These are phyloP conservation scores for Conus betulinus DNA, from an alignment of 1,140 invertebrate species.

Conservation along the genomic window DNA sequence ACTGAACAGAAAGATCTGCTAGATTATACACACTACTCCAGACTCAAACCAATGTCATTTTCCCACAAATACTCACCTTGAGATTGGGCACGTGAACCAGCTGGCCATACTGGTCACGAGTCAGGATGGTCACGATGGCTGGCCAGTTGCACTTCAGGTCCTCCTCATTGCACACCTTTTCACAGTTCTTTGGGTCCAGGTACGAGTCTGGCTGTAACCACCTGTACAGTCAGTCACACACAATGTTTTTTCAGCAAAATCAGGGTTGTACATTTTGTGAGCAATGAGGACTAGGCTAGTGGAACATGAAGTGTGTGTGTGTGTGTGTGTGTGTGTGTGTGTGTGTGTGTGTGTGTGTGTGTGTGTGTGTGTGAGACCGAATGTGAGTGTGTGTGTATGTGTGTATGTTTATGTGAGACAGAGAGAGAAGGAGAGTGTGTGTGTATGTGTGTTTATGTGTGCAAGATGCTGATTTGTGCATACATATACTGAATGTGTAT, in stretches of 20 bases:
- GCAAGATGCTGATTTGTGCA: too few relatives aligned
- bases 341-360: too few relatives aligned
- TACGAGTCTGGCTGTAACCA: slow-evolving; percentile 96
- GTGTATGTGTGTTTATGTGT: too few relatives aligned
- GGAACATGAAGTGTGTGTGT: background rate
- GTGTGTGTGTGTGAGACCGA: too few relatives aligned
- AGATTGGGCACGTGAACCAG: slow-evolving; percentile 89
- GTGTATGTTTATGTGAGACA: too few relatives aligned
- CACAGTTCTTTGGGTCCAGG: slow-evolving; percentile 91
- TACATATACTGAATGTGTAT: too few relatives aligned
- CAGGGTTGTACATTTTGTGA: background rate
- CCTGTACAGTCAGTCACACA: slow-evolving; percentile 71
- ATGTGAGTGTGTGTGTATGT: too few relatives aligned
- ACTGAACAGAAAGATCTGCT: too few relatives aligned
- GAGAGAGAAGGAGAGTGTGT: too few relatives aligned
- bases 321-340: background rate
- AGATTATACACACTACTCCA: background rate
- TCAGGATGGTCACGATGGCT: slow-evolving; percentile 87
- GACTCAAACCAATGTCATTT: too few relatives aligned
- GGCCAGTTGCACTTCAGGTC: slow-evolving; percentile 88
- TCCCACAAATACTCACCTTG: slow-evolving; percentile 81
- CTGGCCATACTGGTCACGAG: slow-evolving; percentile 94
- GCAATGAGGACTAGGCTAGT: background rate
- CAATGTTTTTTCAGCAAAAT: too few relatives aligned
- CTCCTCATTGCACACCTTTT: slow-evolving; percentile 86